phyloP scores from a whole-genome alignment of 2,888 invertebrate genomes.

The Ypsolopha sequella region DNA sequence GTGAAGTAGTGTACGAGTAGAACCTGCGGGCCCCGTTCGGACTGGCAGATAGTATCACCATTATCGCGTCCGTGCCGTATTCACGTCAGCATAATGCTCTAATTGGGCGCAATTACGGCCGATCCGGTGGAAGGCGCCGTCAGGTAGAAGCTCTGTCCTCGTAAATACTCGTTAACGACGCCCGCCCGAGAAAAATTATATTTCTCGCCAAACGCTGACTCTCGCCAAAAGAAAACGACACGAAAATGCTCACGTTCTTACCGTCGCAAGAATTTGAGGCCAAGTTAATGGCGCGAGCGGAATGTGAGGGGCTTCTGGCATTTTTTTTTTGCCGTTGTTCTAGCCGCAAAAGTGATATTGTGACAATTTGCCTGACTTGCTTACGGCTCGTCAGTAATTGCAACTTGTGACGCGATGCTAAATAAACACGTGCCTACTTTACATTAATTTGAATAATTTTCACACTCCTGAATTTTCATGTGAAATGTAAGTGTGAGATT shows the following conservation, averaged over 20 bases:
- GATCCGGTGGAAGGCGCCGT: constrained; percentile 56
- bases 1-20: not conserved
- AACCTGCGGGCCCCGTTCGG: not conserved
- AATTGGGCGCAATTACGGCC: constrained; percentile 67
- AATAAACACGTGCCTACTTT: not conserved
- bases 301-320: constrained; percentile 34
- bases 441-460: constrained; percentile 2
- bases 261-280: constrained; percentile 43
- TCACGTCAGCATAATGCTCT: constrained; percentile 69
- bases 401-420: not conserved
- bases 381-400: constrained; percentile 7
- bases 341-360: constrained; percentile 38
- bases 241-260: constrained; percentile 53
- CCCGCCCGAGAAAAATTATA: constrained; percentile 60
- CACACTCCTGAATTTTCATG: not conserved
- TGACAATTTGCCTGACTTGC: constrained; percentile 29
- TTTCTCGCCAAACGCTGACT: constrained; percentile 43
- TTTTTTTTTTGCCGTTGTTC: constrained; percentile 14
- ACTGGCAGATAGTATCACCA: constrained; percentile 56
- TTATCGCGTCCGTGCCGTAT: constrained; percentile 63
- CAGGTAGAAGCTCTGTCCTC: constrained; percentile 63
- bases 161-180: constrained; percentile 67
- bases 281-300: constrained; percentile 42
- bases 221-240: constrained; percentile 43
- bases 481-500: not conserved